Evolutionary conservation across 2,888 invertebrate genomes (phyloP).

Genomic region (Eueremaeus valkanovi): DNA sequence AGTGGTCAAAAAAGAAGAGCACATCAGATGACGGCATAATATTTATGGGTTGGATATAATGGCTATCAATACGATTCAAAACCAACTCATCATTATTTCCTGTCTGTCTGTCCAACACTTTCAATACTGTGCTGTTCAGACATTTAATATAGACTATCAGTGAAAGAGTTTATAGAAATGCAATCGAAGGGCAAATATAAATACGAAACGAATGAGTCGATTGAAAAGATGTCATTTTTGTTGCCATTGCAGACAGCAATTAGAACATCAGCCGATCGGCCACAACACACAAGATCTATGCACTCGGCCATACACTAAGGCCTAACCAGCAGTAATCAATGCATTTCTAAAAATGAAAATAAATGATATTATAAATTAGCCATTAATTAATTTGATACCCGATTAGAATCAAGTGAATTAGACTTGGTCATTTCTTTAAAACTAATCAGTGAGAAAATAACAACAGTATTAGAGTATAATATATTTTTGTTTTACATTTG

Average conservation of each 20-base stretch:
- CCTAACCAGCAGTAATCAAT: no score
- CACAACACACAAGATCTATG: no score
- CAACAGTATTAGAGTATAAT: no score
- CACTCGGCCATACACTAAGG: no score
- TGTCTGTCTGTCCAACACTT: constrained; percentile 22
- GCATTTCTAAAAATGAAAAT: no score
- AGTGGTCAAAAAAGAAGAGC: neutral
- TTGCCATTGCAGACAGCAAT: neutral
- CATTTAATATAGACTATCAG: neutral
- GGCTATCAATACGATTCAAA: neutral
- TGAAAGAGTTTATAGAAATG: constrained; percentile 1
- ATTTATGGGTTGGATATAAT: constrained; percentile 14
- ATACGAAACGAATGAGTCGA: no score
- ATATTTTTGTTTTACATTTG: no score
- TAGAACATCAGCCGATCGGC: neutral
- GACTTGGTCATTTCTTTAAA: no score
- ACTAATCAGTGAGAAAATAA: no score
- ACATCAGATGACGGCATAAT: neutral
- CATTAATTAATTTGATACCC: no score
- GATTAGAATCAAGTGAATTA: no score
- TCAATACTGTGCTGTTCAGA: neutral
- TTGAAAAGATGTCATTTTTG: constrained; percentile 3
- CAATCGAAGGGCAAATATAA: constrained; percentile 3
- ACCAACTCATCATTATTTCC: constrained; percentile 20
- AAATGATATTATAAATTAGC: no score